phyloP scores from a whole-genome alignment of 92 coral and sea anemone genomes.

The Heteractis magnifica region DNA sequence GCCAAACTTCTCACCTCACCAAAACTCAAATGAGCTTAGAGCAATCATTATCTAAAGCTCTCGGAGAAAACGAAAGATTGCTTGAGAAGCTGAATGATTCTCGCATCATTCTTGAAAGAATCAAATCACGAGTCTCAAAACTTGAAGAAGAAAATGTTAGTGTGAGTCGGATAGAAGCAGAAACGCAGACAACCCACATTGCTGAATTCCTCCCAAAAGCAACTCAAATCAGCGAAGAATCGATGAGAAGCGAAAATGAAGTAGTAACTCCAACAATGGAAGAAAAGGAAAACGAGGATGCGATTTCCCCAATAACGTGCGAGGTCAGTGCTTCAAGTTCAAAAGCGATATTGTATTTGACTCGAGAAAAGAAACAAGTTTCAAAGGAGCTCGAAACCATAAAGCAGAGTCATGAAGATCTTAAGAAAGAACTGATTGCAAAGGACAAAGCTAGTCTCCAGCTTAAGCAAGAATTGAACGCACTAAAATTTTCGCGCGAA shows the following conservation, averaged over 20 bases:
- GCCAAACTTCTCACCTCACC: conserved; percentile 56
- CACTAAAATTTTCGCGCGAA: conserved; percentile 53
- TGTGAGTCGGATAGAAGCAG: conserved; percentile 10
- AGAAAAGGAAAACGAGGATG: conserved; percentile 6
- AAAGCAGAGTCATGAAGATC: conserved; percentile 36
- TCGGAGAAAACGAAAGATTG: conserved; percentile 46
- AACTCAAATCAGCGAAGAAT: conserved; percentile 18
- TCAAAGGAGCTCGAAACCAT: conserved; percentile 51
- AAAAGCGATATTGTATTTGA: conserved; percentile 34
- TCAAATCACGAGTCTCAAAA: conserved; percentile 40
- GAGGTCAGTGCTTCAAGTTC: conserved; percentile 30
- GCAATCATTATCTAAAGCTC: conserved; percentile 54
- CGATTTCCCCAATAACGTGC: conserved; percentile 8
- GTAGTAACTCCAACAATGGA: conserved; percentile 5
- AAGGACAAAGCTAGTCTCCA: conserved; percentile 41
- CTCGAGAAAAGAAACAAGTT: conserved; percentile 53
- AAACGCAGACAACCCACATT: conserved; percentile 20
- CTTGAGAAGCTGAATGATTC: conserved; percentile 52
- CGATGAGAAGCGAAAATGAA: neutral
- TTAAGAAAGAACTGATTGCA: conserved; percentile 47
- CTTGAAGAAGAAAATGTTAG: conserved; percentile 41
- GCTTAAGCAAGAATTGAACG: conserved; percentile 60
- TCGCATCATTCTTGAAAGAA: conserved; percentile 41
- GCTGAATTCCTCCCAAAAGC: neutral
- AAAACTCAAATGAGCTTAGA: conserved; percentile 61